Conservation (phyloP, 2,797 vertebrate genomes). For the Ibycter americanus region DNA sequence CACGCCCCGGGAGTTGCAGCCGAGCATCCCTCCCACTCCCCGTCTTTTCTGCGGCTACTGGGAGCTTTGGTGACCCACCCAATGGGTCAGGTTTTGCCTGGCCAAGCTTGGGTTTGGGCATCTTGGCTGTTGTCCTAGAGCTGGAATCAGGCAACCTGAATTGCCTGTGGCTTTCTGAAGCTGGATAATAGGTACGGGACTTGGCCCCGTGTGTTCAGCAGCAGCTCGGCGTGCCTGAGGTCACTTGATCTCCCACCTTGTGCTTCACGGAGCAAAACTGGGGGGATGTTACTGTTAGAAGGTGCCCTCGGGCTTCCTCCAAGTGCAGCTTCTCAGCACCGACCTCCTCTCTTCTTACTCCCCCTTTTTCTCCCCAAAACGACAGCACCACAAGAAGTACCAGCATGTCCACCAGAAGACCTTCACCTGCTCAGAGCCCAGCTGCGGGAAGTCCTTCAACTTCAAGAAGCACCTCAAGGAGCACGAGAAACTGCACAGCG, state of each 20-base stretch:
- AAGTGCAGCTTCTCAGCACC: no score
- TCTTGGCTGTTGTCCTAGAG: neutral
- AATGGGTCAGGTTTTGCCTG: neutral
- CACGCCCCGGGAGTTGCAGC: neutral
- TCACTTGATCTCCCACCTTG: fast-evolving
- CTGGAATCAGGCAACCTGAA: neutral
- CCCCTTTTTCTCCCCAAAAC: neutral
- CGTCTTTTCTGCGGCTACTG: neutral
- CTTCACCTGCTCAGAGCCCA: conserved; percentile 78
- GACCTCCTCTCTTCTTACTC: neutral
- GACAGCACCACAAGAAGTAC: conserved; percentile 82
- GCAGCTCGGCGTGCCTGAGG: neutral
- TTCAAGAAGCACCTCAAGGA: conserved; percentile 85
- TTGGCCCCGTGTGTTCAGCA: fast-evolving
- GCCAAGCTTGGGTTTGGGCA: fast-evolving
- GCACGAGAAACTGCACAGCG: conserved; percentile 83
- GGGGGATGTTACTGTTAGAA: fast-evolving
- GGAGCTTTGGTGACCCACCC: neutral
- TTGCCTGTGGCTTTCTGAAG: neutral
- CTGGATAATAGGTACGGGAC: fast-evolving
- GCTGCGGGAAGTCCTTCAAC: conserved; percentile 83
- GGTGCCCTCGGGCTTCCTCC: neutral
- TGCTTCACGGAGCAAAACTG: fast-evolving
- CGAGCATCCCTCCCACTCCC: fast-evolving
- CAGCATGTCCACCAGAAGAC: conserved; percentile 84